Percentiles rank a stretch among this genome's conserved stretches.
phyloP scores from a whole-genome alignment of 2,888 invertebrate species.

The Deilephila elpenor region DNA sequence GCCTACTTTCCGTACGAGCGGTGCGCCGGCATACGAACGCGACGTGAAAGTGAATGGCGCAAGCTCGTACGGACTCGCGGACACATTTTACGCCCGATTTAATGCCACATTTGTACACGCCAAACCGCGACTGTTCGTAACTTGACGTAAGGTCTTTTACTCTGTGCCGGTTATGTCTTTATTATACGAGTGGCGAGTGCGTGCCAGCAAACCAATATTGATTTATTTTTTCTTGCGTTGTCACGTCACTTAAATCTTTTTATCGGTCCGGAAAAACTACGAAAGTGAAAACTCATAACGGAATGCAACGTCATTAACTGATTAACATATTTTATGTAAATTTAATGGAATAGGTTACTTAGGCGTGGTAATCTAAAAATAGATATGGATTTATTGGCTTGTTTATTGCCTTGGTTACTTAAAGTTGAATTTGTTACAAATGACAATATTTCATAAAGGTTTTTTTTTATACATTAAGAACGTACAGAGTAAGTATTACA shows the following conservation, averaged over 20 bases:
- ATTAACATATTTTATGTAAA: background rate
- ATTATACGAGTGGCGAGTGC: slow-evolving; percentile 13
- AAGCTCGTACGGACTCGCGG: slow-evolving; percentile 63
- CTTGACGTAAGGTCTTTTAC: slow-evolving; percentile 55
- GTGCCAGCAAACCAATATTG: slow-evolving; percentile 2
- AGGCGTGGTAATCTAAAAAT: background rate
- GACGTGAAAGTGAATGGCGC: slow-evolving; percentile 82
- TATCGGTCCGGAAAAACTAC: slow-evolving; percentile 5
- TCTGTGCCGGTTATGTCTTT: slow-evolving; percentile 25
- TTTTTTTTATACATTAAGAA: background rate
- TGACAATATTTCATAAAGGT: background rate
- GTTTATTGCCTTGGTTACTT: background rate
- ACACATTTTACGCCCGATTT: slow-evolving; percentile 73
- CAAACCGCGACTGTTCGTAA: slow-evolving; percentile 54
- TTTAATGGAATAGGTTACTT: background rate
- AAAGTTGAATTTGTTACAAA: background rate
- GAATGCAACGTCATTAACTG: background rate
- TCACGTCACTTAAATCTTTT: slow-evolving; percentile 1
- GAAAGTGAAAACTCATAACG: slow-evolving; percentile 6
- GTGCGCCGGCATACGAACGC: slow-evolving; percentile 56
- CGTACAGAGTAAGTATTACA: background rate
- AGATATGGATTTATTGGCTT: background rate
- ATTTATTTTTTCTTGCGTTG: slow-evolving; percentile 18
- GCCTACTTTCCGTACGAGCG: slow-evolving; percentile 75
- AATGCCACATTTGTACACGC: slow-evolving; percentile 69